Evolutionary conservation across 2,888 invertebrate genomes (phyloP).

Genomic region (Macrophya annulata): DNA sequence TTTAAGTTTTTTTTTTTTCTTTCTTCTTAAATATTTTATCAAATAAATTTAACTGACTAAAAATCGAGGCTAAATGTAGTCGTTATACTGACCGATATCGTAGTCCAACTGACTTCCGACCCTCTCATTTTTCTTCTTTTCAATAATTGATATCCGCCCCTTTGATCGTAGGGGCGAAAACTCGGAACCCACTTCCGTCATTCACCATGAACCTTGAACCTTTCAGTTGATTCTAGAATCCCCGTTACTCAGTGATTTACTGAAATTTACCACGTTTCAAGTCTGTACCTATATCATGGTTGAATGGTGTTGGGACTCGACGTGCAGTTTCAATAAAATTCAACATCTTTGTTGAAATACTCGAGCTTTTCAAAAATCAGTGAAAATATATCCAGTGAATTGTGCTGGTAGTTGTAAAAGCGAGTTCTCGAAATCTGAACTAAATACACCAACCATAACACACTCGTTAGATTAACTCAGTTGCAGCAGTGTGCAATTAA

Average conservation of each 20-base stretch:
- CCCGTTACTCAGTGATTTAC: neutral
- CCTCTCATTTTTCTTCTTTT: neutral
- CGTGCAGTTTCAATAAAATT: conserved; percentile 3
- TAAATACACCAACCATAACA: neutral
- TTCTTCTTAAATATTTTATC: neutral
- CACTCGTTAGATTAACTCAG: neutral
- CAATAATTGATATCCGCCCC: conserved; percentile 25
- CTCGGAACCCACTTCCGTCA: conserved; percentile 37
- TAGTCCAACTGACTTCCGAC: neutral
- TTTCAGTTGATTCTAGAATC: conserved; percentile 24
- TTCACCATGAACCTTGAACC: conserved; percentile 1
- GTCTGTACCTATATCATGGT: neutral
- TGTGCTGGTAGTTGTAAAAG: neutral
- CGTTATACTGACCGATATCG: conserved; percentile 12
- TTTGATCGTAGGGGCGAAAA: conserved; percentile 23
- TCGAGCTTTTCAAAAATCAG: neutral
- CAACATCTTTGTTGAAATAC: neutral
- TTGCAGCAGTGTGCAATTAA: neutral
- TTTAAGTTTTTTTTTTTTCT: neutral
- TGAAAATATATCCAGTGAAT: neutral
- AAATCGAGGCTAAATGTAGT: neutral
- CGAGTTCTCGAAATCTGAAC: neutral
- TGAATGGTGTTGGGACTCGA: neutral
- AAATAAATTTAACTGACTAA: neutral
- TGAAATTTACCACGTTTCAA: conserved; percentile 21